These are phyloP conservation scores for Actinostola sp. DNA, from an alignment of 92 coral and sea anemone genomes.

Conservation along the genomic window DNA sequence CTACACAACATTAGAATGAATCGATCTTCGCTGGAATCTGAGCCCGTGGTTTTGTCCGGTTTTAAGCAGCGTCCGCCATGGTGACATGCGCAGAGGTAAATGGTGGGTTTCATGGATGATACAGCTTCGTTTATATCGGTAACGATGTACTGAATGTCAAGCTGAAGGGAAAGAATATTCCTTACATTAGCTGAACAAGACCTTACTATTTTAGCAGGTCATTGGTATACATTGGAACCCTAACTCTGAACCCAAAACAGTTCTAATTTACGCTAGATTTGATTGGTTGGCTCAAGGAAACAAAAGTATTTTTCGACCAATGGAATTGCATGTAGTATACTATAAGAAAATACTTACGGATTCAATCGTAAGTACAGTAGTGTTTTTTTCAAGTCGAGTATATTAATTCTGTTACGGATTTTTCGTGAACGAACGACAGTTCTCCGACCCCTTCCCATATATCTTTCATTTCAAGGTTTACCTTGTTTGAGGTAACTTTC, in stretches of 20 bases:
- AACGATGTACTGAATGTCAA: slow-evolving; percentile 41
- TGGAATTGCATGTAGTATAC: too few species aligned
- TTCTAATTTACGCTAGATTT: too few species aligned
- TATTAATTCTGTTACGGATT: neutral
- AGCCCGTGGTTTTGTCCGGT: slow-evolving; percentile 19
- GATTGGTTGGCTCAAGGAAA: too few species aligned
- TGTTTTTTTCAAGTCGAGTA: too few species aligned
- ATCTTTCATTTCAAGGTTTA: neutral
- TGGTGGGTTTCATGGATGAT: slow-evolving; percentile 55
- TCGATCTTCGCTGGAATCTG: slow-evolving; percentile 34
- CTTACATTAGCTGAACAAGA: too few species aligned
- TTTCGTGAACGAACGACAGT: neutral
- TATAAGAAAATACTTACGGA: too few species aligned
- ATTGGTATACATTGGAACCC: too few species aligned
- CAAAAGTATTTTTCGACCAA: too few species aligned
- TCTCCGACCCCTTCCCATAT: neutral
- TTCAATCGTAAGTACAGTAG: too few species aligned
- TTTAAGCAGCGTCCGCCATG: slow-evolving; percentile 54
- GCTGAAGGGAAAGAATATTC: too few species aligned
- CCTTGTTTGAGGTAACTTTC: slow-evolving; percentile 44
- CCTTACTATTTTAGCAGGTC: too few species aligned
- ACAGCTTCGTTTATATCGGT: slow-evolving; percentile 58
- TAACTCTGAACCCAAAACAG: too few species aligned
- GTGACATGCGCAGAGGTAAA: slow-evolving; percentile 73
- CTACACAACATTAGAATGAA: slow-evolving; percentile 62